phyloP scores from a whole-genome alignment of 2,113 vertebrate genomes.

The Peromyscus maniculatus region DNA sequence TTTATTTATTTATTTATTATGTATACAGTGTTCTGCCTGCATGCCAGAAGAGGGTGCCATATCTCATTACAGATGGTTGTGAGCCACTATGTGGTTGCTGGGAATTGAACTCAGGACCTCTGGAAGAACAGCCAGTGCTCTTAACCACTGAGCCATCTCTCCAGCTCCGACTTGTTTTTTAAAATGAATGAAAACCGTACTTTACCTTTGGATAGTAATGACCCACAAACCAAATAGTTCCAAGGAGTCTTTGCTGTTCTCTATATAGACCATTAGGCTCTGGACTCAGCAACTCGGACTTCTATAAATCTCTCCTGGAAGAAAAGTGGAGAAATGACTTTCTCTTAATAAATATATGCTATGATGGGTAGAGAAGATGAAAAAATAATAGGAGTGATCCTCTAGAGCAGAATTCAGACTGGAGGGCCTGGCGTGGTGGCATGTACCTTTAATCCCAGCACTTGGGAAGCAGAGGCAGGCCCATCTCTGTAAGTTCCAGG shows the following conservation, averaged over 20 bases:
- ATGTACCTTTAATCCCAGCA: background rate
- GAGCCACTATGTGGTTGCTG: too few species aligned
- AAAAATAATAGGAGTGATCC: background rate
- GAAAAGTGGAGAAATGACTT: conserved; percentile 8
- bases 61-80: too few species aligned
- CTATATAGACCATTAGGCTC: background rate
- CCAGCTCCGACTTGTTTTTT: background rate
- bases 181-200: background rate
- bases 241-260: background rate
- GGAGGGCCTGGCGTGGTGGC: background rate
- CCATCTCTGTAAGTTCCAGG: background rate
- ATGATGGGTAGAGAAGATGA: background rate
- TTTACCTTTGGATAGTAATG: background rate
- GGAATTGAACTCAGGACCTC: too few species aligned
- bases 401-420: background rate
- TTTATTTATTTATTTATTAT: too few species aligned
- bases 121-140: too few species aligned
- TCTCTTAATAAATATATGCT: background rate
- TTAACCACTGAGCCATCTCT: too few species aligned
- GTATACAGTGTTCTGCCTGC: too few species aligned
- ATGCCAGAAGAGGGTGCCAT: too few species aligned
- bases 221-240: background rate
- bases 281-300: background rate
- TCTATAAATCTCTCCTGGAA: background rate
- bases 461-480: background rate